phyloP scores from a whole-genome alignment of 2,113 vertebrate genomes.

The Alligator sinensis region DNA sequence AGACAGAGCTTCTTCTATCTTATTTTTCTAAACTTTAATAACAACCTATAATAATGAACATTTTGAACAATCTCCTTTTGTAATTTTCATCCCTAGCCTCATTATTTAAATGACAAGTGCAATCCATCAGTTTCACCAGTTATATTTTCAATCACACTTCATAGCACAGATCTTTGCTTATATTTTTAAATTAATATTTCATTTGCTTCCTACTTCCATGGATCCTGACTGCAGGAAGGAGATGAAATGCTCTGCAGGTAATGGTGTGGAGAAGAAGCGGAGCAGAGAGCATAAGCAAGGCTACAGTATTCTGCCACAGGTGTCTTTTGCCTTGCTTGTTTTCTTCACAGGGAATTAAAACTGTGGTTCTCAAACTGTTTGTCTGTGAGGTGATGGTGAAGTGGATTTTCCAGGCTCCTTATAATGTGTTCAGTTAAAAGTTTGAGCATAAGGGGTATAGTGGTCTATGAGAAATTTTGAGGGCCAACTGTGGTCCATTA shows the following conservation, averaged over 20 bases:
- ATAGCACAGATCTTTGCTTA: constrained; percentile 29
- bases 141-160: constrained; percentile 26
- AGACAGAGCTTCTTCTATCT: not conserved
- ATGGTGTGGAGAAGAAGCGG: not conserved
- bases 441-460: too few species aligned
- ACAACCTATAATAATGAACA: constrained; percentile 42
- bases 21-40: constrained; percentile 23
- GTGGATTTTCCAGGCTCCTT: too few species aligned
- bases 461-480: too few species aligned
- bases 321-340: not conserved
- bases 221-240: constrained; percentile 14
- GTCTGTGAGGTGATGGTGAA: too few species aligned
- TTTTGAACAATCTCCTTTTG: constrained; percentile 51
- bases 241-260: not conserved
- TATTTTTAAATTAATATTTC: constrained; percentile 11
- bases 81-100: constrained; percentile 7
- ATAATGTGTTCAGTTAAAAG: too few species aligned
- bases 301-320: not conserved
- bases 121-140: constrained; percentile 43
- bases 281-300: not conserved
- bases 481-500: too few species aligned
- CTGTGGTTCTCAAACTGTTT: too few species aligned
- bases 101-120: constrained; percentile 52
- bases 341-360: constrained; percentile 9
- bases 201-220: not conserved